Percentiles rank a stretch among this genome's conserved stretches.
Conservation (phyloP, 1,140 invertebrate species). For the Drosophila leontia region DNA sequence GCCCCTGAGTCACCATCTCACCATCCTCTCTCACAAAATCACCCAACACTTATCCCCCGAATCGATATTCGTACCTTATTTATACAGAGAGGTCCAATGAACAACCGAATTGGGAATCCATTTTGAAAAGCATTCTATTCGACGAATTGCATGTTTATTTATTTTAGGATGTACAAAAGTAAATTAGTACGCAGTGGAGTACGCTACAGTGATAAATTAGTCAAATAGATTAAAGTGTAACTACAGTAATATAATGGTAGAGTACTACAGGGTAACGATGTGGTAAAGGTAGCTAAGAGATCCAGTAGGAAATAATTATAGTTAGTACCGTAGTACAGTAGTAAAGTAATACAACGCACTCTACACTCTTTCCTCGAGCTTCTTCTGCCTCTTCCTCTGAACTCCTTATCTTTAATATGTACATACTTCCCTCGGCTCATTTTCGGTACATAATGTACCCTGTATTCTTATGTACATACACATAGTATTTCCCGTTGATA, state of each 20-base stretch:
- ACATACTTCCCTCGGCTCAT: background rate
- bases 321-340: background rate
- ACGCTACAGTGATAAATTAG: background rate
- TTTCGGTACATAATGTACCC: constrained; percentile 24
- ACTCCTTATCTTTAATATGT: constrained; percentile 24
- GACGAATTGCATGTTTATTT: background rate
- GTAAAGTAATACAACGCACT: background rate
- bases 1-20: constrained; percentile 12
- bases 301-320: background rate
- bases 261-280: too few species aligned
- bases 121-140: background rate
- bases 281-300: background rate
- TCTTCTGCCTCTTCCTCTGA: constrained; percentile 11
- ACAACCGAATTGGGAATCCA: constrained; percentile 6
- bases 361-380: background rate
- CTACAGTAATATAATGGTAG: too few species aligned
- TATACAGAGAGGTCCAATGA: constrained; percentile 10
- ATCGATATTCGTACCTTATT: constrained; percentile 16
- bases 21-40: background rate
- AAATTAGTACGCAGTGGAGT: too few species aligned
- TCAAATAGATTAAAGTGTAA: background rate
- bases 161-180: background rate
- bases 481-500: constrained; percentile 31
- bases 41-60: constrained; percentile 17
- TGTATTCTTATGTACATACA: background rate